These are phyloP conservation scores for Drosophila bocqueti DNA, from an alignment of 1,140 invertebrate species.

Conservation along the genomic window DNA sequence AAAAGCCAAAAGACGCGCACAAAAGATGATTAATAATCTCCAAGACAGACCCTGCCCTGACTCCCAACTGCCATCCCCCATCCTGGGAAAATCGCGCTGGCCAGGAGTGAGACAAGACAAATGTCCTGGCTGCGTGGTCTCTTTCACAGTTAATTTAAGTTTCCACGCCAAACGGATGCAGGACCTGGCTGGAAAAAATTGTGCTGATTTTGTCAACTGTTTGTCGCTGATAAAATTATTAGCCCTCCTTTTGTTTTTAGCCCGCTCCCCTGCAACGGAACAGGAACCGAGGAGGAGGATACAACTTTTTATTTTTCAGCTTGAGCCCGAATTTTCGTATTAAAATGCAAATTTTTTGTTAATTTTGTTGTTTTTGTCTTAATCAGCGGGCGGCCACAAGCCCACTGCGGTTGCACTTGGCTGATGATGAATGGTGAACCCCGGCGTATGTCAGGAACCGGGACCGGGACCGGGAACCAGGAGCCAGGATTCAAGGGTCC, in stretches of 20 bases:
- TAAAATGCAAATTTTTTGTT: constrained; percentile 81
- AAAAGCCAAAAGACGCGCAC: constrained; percentile 73
- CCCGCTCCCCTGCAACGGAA: constrained; percentile 8
- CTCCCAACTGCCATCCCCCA: constrained; percentile 11
- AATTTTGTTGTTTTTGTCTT: constrained; percentile 82
- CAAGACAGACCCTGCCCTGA: constrained; percentile 41
- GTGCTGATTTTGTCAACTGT: constrained; percentile 84
- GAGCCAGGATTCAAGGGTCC: constrained; percentile 27
- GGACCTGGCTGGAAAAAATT: constrained; percentile 52
- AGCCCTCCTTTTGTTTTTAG: constrained; percentile 70
- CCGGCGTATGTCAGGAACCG: constrained; percentile 56
- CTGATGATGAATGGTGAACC: constrained; percentile 74
- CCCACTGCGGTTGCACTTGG: constrained; percentile 72
- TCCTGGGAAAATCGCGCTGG: constrained; percentile 38
- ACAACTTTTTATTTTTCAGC: constrained; percentile 16
- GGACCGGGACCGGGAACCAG: not conserved
- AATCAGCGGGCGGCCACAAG: constrained; percentile 60
- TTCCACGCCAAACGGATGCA: constrained; percentile 70
- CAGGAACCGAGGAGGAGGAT: not conserved
- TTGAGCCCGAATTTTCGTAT: constrained; percentile 63
- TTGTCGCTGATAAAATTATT: constrained; percentile 84
- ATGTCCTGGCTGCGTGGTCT: constrained; percentile 82
- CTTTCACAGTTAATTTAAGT: constrained; percentile 84
- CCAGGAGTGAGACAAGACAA: constrained; percentile 67
- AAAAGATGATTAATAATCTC: constrained; percentile 83